Base-by-base conservation (phyloP, 2,888 invertebrate species). In the Dynastes maya region DNA sequence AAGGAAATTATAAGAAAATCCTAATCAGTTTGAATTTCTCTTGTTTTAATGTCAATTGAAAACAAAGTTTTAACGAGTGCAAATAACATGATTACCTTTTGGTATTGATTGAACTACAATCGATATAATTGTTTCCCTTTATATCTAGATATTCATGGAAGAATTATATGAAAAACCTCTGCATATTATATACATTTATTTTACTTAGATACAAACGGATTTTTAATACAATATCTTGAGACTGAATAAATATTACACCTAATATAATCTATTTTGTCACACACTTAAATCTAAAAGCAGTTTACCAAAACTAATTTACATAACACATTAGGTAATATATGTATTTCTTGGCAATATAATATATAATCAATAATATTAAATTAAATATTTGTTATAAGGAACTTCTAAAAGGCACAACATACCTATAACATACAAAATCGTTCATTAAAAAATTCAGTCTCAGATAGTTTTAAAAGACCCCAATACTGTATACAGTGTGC, bases 11-110 rank as follows among this genome's bases (percentile, higher is more conserved):
- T 45, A 45, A 45, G 45, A 78, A 80, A 82, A 79, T 78, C 83
- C 86, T 85, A 85, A 86, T 86, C 86, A 85, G 86, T 86, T 86
- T 85, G 85, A 86, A 80, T 65, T 76, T 83, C 78, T 79, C 51
- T 80, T 80, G 22, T 80, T 81, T 81, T 80, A 77, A 80, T 76
- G 79, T 79, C 80, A 79, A 49, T 45, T 5, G 16, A 77, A 82
- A 82, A 64, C 37, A 74, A 82, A 8, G 45, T 45, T 45, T 37
- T 37, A 82, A 80, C 71, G 67, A 16, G 61, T 61, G 32, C 32
- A 63, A 27, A 51, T 22, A 67, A 58, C 65, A 77, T 11, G 11
- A 11, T 11, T 45, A 11, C 45, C 32, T 37, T 45, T 45, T 45
- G 8, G 45, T 45, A 8, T 45, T 8, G 45, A 45, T 45, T 45